phyloP scores from a whole-genome alignment of 1,140 invertebrate species.

The Micrasema longulum region DNA sequence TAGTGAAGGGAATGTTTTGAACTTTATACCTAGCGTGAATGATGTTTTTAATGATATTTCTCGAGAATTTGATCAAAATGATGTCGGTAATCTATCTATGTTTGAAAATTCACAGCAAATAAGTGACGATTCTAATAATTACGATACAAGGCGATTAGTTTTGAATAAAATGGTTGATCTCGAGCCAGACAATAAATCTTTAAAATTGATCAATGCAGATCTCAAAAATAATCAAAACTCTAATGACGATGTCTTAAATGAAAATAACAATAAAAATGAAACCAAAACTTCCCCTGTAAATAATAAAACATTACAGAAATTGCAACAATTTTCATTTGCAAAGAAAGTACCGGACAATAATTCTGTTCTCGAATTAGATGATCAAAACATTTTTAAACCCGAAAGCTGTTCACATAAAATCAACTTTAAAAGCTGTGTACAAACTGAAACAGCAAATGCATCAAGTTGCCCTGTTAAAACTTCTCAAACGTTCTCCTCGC shows the following conservation, averaged over 20 bases:
- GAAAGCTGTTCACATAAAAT: neutral
- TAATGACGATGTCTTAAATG: neutral
- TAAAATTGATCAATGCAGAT: constrained; percentile 10
- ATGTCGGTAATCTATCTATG: constrained; percentile 36
- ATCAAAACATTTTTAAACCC: too few relatives aligned
- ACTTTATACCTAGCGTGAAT: constrained; percentile 64
- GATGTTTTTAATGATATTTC: constrained; percentile 61
- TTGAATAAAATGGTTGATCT: neutral
- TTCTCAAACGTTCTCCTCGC: constrained; percentile 27
- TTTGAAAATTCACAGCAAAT: constrained; percentile 48
- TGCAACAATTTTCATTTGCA: constrained; percentile 62
- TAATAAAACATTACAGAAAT: constrained; percentile 57
- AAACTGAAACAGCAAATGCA: neutral
- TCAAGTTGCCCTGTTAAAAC: neutral
- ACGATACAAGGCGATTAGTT: neutral
- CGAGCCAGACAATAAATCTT: neutral
- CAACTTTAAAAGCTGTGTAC: neutral
- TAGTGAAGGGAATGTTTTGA: constrained; percentile 56
- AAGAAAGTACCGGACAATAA: neutral
- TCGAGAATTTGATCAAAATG: constrained; percentile 57
- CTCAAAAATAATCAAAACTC: neutral
- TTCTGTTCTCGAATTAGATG: too few relatives aligned
- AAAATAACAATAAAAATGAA: constrained; percentile 14
- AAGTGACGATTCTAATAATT: constrained; percentile 15
- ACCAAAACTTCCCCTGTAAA: constrained; percentile 43